Evolutionary conservation across 2,113 vertebrate genomes (phyloP).

Genomic region (Phylloscopus trochiloides): DNA sequence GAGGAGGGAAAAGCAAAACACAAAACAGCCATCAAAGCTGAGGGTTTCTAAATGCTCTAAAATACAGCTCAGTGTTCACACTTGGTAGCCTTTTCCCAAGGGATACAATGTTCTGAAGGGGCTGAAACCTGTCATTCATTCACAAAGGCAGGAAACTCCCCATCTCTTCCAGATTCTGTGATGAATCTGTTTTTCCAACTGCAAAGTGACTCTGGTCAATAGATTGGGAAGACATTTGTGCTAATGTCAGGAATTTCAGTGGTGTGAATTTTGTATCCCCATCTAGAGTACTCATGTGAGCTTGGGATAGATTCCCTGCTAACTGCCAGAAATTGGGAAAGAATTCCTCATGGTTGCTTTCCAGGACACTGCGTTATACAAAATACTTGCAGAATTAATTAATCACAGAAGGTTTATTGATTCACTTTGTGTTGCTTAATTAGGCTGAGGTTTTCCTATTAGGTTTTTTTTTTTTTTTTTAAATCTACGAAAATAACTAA

Average conservation of each 20-base stretch:
- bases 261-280: background rate
- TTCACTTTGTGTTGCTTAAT: background rate
- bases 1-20: background rate
- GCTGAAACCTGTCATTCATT: background rate
- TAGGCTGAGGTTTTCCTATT: background rate
- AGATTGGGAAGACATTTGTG: background rate
- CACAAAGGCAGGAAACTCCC: background rate
- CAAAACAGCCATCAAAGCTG: background rate
- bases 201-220: accelerated
- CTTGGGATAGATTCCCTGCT: background rate
- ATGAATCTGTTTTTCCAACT: background rate
- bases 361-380: background rate
- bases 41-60: background rate
- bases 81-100: background rate
- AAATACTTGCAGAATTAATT: background rate
- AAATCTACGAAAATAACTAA: background rate
- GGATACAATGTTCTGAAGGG: background rate
- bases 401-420: background rate
- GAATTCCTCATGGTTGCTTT: background rate
- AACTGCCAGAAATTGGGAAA: background rate
- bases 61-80: background rate
- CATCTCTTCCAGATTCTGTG: background rate
- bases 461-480: background rate
- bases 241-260: accelerated
- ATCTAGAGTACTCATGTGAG: accelerated